Base-by-base conservation (phyloP, 2,113 vertebrate species). In the Lagopus leucura region DNA sequence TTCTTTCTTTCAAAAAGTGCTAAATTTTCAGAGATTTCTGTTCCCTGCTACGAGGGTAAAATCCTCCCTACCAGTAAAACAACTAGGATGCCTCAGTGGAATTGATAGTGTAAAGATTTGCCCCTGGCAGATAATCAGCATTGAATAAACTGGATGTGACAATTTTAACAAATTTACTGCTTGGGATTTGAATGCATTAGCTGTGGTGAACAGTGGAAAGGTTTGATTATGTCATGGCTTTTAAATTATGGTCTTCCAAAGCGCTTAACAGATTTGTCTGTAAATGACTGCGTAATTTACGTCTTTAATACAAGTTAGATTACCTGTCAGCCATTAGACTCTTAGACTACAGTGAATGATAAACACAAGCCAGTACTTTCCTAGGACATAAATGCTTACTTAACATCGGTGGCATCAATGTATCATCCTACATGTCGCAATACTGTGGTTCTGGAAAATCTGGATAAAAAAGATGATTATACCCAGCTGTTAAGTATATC, bases 221-320 rank as follows among this genome's bases (percentile, higher is more conserved):
- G 86, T 90, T 91, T 92, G 95, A 93, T 96, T 95, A 93, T 92
- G 91, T 87, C 77, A 27, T 27, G 78, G 47, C 61, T 93, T 91
- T 95, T 92, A 93, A 89, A 95, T 78, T 86, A 92, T 24, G 74
- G 78, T 65, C 75, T 88, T 84, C 60, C 85, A 65, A 94, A 95
- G 72, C 65, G 65, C 86, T 95, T 76, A 91, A 74, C 81, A 93
- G 90, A 93, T 96, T 90, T 93, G 86, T 88, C 90, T 94, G 55
- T 87, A 95, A 97, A 93, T 74, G 71, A 86, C 87, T 93, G 54
- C 48, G 92, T 94, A 90, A 95, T 94, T 97, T 94, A 86, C 87
- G 78, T 61, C 32, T 80, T 92, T 93, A 96, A 94, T 82, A 75
- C 70, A 40, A 89, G 69, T 85, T 88, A 63, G 85, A 93, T 91